phyloP scores from a whole-genome alignment of 2,888 invertebrate genomes.

The Sinopyrophorus schimmeli region DNA sequence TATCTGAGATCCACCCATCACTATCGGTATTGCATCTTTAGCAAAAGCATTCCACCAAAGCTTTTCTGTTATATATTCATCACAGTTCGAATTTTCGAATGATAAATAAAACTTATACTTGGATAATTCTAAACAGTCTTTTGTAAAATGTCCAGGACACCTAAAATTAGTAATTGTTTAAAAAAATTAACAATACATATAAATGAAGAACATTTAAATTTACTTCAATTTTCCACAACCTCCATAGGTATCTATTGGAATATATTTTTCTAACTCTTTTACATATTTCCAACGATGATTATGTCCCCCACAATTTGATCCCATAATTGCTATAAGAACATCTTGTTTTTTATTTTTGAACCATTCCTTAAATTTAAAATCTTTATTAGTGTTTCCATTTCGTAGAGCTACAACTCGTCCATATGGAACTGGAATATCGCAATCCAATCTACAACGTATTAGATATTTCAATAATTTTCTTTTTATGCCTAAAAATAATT shows the following conservation, averaged over 20 bases:
- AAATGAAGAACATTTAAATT: constrained; percentile 35
- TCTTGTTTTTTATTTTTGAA: constrained; percentile 54
- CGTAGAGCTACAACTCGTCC: constrained; percentile 59
- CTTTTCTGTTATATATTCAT: constrained; percentile 73
- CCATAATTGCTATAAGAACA: constrained; percentile 59
- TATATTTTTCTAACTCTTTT: constrained; percentile 60
- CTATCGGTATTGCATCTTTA: constrained; percentile 66
- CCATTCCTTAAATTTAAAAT: constrained; percentile 39
- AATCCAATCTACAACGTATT: constrained; percentile 59
- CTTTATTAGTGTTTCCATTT: constrained; percentile 8
- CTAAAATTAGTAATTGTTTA: constrained; percentile 50
- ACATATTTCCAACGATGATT: constrained; percentile 61
- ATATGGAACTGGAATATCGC: constrained; percentile 70
- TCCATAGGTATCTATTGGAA: constrained; percentile 64
- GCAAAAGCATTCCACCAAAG: constrained; percentile 66
- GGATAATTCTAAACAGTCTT: constrained; percentile 61
- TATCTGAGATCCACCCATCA: constrained; percentile 62
- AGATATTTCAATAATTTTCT: not conserved
- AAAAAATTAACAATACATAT: constrained; percentile 9
- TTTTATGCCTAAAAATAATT: constrained; percentile 11
- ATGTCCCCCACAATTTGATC: constrained; percentile 62
- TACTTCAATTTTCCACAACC: constrained; percentile 56
- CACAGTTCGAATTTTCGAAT: constrained; percentile 71
- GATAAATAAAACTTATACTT: constrained; percentile 70
- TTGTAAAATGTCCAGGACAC: constrained; percentile 66